These are phyloP conservation scores for Leucoma salicis DNA, from an alignment of 2,888 invertebrate genomes.

Conservation along the genomic window DNA sequence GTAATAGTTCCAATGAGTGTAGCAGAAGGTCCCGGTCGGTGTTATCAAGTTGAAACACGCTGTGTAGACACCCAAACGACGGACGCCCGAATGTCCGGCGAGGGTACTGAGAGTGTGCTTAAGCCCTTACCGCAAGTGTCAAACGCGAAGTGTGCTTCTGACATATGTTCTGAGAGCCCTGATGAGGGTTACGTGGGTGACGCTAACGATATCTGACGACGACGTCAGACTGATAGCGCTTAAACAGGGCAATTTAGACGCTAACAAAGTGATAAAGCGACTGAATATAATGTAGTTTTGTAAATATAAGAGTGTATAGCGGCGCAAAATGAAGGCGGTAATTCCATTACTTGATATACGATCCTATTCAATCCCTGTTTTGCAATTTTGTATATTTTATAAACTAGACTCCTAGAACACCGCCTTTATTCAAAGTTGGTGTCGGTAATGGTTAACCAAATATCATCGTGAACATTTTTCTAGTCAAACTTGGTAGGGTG, in stretches of 20 bases:
- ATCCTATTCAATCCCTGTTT: slow-evolving; percentile 44
- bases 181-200: slow-evolving; percentile 95
- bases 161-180: slow-evolving; percentile 88
- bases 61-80: slow-evolving; percentile 84
- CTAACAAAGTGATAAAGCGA: slow-evolving; percentile 78
- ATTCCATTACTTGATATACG: slow-evolving; percentile 27
- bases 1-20: slow-evolving; percentile 76
- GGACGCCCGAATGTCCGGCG: slow-evolving; percentile 69
- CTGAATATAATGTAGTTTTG: slow-evolving; percentile 74
- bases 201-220: slow-evolving; percentile 87
- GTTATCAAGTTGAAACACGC: slow-evolving; percentile 81
- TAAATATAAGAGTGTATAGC: slow-evolving; percentile 44
- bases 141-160: slow-evolving; percentile 74
- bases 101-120: slow-evolving; percentile 64
- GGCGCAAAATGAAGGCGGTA: slow-evolving; percentile 32
- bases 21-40: slow-evolving; percentile 68
- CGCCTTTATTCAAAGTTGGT: slow-evolving; percentile 30
- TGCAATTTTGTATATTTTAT: slow-evolving; percentile 51
- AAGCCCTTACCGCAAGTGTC: slow-evolving; percentile 72
- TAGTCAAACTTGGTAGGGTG: slow-evolving; percentile 23
- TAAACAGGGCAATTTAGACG: slow-evolving; percentile 71
- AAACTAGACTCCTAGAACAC: slow-evolving; percentile 25
- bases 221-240: slow-evolving; percentile 68
- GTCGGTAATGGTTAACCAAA: slow-evolving; percentile 30
- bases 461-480: slow-evolving; percentile 37